Conservation (phyloP, 2,888 invertebrate species). For the Melieria crassipennis region DNA sequence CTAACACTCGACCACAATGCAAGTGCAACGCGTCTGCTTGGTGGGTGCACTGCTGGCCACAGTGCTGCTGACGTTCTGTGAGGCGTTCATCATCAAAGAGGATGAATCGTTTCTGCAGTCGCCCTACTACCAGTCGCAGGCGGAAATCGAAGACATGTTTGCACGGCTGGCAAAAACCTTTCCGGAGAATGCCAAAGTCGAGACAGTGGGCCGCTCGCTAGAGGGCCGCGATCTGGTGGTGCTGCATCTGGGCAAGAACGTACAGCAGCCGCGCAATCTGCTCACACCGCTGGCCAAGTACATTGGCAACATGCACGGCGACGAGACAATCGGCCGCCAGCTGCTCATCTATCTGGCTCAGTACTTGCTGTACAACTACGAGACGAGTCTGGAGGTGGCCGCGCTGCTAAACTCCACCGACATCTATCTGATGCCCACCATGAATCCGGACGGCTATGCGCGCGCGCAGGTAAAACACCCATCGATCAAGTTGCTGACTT, state of each 20-base stretch:
- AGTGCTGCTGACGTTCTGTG: conserved; percentile 17
- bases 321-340: conserved; percentile 89
- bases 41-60: conserved; percentile 6
- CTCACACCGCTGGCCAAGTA: conserved; percentile 91
- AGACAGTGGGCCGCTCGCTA: conserved; percentile 85
- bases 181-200: conserved; percentile 76
- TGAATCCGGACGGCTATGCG: conserved; percentile 98
- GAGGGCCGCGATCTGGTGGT: conserved; percentile 80
- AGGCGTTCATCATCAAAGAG: conserved; percentile 56
- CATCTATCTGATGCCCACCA: conserved; percentile 94
- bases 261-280: conserved; percentile 66
- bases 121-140: conserved; percentile 76
- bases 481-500: neutral
- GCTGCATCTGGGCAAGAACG: conserved; percentile 79
- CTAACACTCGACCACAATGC: conserved; percentile 17
- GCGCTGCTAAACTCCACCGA: conserved; percentile 85
- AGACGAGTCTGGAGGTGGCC: conserved; percentile 75
- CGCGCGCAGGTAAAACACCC: conserved; percentile 73
- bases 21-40: conserved; percentile 3
- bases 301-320: conserved; percentile 97
- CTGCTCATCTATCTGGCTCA: conserved; percentile 84
- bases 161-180: conserved; percentile 72
- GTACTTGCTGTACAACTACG: conserved; percentile 83
- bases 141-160: conserved; percentile 75
- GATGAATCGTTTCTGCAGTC: conserved; percentile 70